Evolutionary conservation across 2,113 vertebrate species (phyloP).

Genomic region (Raja brachyura): DNA sequence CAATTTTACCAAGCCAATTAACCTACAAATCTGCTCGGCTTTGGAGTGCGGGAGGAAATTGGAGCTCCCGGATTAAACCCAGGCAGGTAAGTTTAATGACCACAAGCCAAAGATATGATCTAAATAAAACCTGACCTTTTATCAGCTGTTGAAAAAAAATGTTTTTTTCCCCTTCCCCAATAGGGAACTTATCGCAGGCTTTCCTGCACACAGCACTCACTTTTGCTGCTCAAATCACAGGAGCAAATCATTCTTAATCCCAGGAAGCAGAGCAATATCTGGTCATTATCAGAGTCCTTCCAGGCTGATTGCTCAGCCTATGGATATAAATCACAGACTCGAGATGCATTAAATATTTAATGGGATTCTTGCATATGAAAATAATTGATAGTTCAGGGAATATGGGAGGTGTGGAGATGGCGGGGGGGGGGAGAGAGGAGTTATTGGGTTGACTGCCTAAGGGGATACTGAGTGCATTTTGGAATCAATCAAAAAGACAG

Average conservation of each 20-base stretch:
- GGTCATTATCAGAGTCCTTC: not conserved
- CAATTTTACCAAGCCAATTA: too few species aligned
- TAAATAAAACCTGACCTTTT: not conserved
- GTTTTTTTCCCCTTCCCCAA: not conserved
- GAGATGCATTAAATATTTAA: constrained; percentile 9
- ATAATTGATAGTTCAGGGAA: constrained; percentile 7
- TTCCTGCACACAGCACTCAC: not conserved
- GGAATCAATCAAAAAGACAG: not conserved
- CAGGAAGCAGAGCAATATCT: not conserved
- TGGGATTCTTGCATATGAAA: not conserved
- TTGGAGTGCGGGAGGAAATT: too few species aligned
- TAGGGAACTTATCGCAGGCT: not conserved
- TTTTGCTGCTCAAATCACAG: not conserved
- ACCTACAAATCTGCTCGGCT: too few species aligned
- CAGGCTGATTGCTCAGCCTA: not conserved
- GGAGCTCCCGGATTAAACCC: too few species aligned
- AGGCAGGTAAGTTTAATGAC: not conserved
- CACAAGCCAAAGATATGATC: not conserved
- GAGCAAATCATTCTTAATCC: not conserved
- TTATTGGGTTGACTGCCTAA: not conserved
- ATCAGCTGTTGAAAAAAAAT: not conserved
- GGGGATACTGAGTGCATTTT: not conserved
- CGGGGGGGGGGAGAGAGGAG: not conserved
- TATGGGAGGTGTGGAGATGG: not conserved
- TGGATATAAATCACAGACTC: constrained; percentile 5